Evolutionary conservation across 2,797 vertebrate species (phyloP), one percentile per base, ranked within the genome.

Genomic region (Phoebastria nigripes): DNA sequence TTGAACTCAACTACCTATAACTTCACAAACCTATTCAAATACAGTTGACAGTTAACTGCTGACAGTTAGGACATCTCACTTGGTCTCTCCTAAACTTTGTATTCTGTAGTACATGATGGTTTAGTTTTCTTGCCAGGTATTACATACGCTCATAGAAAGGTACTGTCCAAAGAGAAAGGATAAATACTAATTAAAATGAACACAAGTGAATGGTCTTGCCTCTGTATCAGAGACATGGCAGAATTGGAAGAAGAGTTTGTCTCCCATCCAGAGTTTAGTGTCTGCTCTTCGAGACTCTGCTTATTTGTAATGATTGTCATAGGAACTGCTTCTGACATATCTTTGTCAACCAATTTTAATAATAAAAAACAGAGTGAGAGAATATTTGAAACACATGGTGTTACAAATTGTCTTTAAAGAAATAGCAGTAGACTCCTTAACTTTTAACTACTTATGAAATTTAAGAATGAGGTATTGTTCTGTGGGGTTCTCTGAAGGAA

Each of bases 51-150:
- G 18, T 14, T 77, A 58, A 3, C 14, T 56, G 39, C 44, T 58
- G 55, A 8, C 22, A 21, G 26, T 39, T 44, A 29, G 16, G 44
- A 59, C 18, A 29, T 35, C 31, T 65, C 69, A 6, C 41, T n/a
- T 65, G 28, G 7, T 24, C 47, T 72, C 51, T 44, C 46, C 13
- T 42, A 28, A 63, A 31, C 42, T 73, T 49, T 54, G 31, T 26
- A 12, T 65, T 52, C 9, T 24, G 3, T 7, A 24, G 13, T 15
- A 9, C 3, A 1, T 3, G 5, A 15, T 46, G 24, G 19, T 29
- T 54, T n/a, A 9, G 9, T 31, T 55, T 79, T 67, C 41, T 35
- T 76, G 31, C 22, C 33, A n/a, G 33, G 10, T 78, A 1, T 49
- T 46, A 17, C 10, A 10, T n/a, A 7, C 0, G 1, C 28, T 61